Evolutionary conservation across 1,140 invertebrate genomes (phyloP), one percentile per base, ranked within the genome.

Genomic region (Drosophila oshimai): DNA sequence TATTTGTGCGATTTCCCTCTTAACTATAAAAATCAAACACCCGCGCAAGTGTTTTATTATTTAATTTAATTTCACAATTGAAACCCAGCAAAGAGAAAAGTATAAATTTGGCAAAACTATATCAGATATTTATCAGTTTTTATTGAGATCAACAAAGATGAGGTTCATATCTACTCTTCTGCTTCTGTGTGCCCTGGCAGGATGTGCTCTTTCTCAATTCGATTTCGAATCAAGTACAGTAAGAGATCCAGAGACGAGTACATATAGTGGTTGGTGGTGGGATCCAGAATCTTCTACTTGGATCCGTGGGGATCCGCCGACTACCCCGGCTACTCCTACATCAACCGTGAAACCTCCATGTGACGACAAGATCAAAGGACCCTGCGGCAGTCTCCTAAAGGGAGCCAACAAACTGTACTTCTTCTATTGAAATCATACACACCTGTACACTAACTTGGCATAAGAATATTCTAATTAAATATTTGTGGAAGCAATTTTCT

Each of bases 371-470:
- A 12, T 31, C 0, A 9, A 22, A 13, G 34, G 44, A 41, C 62
- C 28, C 1, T 50, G 44, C 22, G 28, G 15, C 2, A 9, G 18
- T 0, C 10, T 31, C 2, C 6, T 20, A 2, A 22, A 29, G 28
- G 20, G 26, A 15, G 60, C n/a, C 15, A 39, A 31, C 4, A 65
- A 67, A 33, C 0, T 67, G 2, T 51, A 67, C 20, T 26, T 65
- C 5, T 67, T 67, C 9, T 65, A 65, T n/a, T 65, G 9, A 64
- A 41, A 15, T 13, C 6, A 0, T n/a, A n/a, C n/a, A n/a, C n/a
- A n/a, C n/a, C n/a, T n/a, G n/a, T n/a, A n/a, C n/a, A n/a, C n/a
- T n/a, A n/a, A n/a, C n/a, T n/a, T n/a, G n/a, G n/a, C n/a, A n/a
- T n/a, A n/a, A n/a, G n/a, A n/a, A n/a, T n/a, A n/a, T n/a, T n/a